phyloP scores from a whole-genome alignment of 2,113 vertebrate genomes.

The Notiomystis cincta region DNA sequence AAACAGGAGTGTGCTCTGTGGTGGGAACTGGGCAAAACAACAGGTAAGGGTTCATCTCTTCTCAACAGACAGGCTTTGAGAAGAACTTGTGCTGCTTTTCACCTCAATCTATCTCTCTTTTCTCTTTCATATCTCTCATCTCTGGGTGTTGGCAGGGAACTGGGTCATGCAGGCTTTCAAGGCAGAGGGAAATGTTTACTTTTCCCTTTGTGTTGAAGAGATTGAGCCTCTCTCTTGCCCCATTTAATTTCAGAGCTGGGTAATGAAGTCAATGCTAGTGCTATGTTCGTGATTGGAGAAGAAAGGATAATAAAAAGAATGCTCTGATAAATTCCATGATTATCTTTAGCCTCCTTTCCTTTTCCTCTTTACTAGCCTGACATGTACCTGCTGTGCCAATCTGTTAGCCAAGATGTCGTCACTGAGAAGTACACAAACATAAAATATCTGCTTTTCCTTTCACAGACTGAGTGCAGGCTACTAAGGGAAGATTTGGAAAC shows the following conservation, averaged over 20 bases:
- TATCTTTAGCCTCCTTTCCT: background rate
- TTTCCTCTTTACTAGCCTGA: slow-evolving; percentile 27
- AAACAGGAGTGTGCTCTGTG: background rate
- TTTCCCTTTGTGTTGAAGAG: background rate
- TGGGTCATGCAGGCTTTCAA: slow-evolving; percentile 10
- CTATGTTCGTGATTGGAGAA: background rate
- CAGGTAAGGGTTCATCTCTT: background rate
- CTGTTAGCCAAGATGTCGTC: background rate
- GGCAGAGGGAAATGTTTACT: background rate
- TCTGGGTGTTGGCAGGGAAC: slow-evolving; percentile 3
- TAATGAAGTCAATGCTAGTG: background rate
- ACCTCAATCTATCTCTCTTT: background rate
- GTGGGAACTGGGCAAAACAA: background rate
- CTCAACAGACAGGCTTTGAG: background rate
- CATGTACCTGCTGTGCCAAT: slow-evolving; percentile 46
- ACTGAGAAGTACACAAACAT: background rate
- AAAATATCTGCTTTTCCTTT: background rate
- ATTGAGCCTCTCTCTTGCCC: background rate
- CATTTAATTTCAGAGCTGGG: slow-evolving; percentile 35
- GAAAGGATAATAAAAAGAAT: background rate
- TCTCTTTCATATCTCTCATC: background rate
- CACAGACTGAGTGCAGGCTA: background rate
- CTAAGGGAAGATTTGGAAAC: background rate
- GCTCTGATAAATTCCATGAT: slow-evolving; percentile 30
- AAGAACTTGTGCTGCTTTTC: background rate